Percentiles rank a stretch among this genome's conserved stretches.
Conservation (phyloP, 2,888 invertebrate genomes). For the Xiphydria camelus region DNA sequence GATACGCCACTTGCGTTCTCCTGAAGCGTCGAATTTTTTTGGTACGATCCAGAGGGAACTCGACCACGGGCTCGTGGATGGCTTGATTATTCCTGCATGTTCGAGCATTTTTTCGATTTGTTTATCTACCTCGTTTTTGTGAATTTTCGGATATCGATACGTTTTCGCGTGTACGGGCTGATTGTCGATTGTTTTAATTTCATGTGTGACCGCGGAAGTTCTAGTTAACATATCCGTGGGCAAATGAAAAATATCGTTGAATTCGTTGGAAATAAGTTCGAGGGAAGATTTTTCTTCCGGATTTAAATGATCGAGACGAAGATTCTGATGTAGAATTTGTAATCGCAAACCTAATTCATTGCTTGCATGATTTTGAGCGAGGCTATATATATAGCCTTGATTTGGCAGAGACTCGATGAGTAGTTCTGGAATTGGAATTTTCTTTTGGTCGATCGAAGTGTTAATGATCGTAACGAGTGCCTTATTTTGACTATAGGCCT, state of each 20-base stretch:
- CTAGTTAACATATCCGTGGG: conserved; percentile 3
- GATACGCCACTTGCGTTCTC: conserved; percentile 32
- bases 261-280: too few relatives aligned
- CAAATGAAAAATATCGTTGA: conserved; percentile 9
- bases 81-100: conserved; percentile 41
- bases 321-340: conserved; percentile 8
- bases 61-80: conserved; percentile 43
- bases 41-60: conserved; percentile 48
- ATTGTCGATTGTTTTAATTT: conserved; percentile 43
- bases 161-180: conserved; percentile 19
- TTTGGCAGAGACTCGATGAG: too few relatives aligned
- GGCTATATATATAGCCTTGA: too few relatives aligned
- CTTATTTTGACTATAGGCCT: background rate
- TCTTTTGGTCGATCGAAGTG: background rate
- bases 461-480: background rate
- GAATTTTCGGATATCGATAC: conserved; percentile 31
- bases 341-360: background rate
- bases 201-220: conserved; percentile 18
- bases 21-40: conserved; percentile 42
- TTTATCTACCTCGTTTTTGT: conserved; percentile 35
- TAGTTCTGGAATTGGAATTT: conserved; percentile 2
- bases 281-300: conserved; percentile 7
- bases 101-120: conserved; percentile 39
- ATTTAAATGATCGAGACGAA: conserved; percentile 15
- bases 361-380: too few relatives aligned